Evolutionary conservation across 2,113 vertebrate genomes (phyloP).

Genomic region (Cebidichthys violaceus): DNA sequence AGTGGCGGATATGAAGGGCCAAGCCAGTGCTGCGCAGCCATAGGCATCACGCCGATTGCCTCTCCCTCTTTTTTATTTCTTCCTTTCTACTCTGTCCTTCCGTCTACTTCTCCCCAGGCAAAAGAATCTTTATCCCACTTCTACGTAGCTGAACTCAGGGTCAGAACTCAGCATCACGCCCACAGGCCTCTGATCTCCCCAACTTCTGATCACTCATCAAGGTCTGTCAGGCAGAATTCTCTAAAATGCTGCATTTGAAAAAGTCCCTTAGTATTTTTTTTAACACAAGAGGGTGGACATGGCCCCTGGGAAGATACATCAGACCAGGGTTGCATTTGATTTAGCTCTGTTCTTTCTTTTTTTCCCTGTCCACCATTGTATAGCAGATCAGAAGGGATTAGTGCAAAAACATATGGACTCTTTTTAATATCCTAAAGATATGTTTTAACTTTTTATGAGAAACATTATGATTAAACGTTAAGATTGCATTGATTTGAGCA

Average conservation of each 20-base stretch:
- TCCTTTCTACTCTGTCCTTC: constrained; percentile 34
- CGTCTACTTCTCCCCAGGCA: constrained; percentile 57
- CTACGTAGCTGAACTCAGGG: constrained; percentile 57
- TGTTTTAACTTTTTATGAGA: neutral
- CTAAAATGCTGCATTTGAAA: constrained; percentile 52
- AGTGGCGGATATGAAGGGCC: constrained; percentile 63
- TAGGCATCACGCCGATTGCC: constrained; percentile 65
- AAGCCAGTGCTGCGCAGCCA: constrained; percentile 23
- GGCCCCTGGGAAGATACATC: constrained; percentile 34
- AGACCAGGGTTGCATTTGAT: constrained; percentile 47
- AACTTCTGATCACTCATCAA: constrained; percentile 76
- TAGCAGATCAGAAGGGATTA: neutral
- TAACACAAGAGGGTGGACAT: constrained; percentile 25
- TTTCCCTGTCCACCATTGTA: neutral
- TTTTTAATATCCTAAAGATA: constrained; percentile 3
- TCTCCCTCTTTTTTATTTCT: constrained; percentile 36
- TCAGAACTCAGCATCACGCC: constrained; percentile 57
- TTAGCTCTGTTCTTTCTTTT: constrained; percentile 8
- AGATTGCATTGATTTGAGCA: neutral
- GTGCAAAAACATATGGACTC: neutral
- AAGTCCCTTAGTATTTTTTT: constrained; percentile 47
- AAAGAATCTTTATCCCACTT: constrained; percentile 65
- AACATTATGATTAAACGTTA: neutral
- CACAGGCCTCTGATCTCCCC: constrained; percentile 58
- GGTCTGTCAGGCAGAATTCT: constrained; percentile 40